These are phyloP conservation scores for Thalassaphorura encarpata DNA, from an alignment of 1,140 invertebrate species.

Conservation along the genomic window DNA sequence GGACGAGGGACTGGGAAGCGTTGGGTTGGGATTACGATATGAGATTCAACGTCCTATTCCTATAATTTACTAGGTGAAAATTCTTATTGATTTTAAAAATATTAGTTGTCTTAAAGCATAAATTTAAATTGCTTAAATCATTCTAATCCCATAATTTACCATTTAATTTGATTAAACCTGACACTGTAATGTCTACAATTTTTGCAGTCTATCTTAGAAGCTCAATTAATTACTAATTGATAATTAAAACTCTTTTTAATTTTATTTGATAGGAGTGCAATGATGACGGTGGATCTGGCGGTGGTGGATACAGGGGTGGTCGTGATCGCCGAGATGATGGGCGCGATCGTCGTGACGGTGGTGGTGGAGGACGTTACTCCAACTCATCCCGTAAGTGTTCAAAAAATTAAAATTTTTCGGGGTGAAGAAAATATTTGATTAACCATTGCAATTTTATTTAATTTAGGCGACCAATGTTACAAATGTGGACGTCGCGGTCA, in stretches of 20 bases:
- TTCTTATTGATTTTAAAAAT: too few species aligned
- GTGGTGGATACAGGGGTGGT: conserved; percentile 11
- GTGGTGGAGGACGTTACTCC: background rate
- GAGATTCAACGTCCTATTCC: too few species aligned
- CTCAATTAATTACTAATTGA: too few species aligned
- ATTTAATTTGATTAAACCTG: background rate
- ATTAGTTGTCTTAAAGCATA: too few species aligned
- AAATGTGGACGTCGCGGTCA: conserved; percentile 46
- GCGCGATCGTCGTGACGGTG: conserved; percentile 18
- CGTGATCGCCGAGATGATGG: conserved; percentile 28
- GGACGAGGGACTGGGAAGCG: too few species aligned
- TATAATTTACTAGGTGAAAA: too few species aligned
- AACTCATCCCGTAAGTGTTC: background rate
- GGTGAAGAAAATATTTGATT: background rate
- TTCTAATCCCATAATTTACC: too few species aligned
- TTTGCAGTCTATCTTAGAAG: too few species aligned
- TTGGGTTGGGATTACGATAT: too few species aligned
- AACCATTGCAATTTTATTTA: conserved; percentile 1
- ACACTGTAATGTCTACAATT: background rate
- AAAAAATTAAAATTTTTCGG: background rate
- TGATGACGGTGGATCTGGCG: conserved; percentile 10
- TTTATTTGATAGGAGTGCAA: conserved; percentile 15
- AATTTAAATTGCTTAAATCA: too few species aligned
- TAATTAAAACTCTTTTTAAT: too few species aligned
- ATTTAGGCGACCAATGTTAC: conserved; percentile 40